A percentile compares a stretch with the other conserved stretches of the same genome.
phyloP scores from a whole-genome alignment of 2,113 vertebrate species.

The Uropsilus gracilis region DNA sequence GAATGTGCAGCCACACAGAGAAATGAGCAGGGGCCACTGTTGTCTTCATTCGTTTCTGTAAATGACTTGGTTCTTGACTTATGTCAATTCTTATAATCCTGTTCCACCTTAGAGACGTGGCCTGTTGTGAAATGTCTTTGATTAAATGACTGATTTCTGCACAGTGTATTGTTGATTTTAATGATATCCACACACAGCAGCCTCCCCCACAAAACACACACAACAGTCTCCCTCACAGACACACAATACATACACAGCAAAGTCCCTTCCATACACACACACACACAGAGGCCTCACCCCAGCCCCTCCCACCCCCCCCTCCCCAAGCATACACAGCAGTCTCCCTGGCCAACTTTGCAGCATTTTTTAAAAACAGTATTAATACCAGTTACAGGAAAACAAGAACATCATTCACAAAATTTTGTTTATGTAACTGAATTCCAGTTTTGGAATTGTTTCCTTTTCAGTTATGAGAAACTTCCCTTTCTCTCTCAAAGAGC shows the following conservation, averaged over 20 bases:
- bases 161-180: not conserved
- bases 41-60: not conserved
- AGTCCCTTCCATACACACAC: not conserved
- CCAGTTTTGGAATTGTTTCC: slow-evolving; percentile 33
- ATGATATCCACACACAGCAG: not conserved
- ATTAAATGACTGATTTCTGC: slow-evolving; percentile 30
- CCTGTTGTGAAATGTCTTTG: slow-evolving; percentile 27
- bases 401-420: slow-evolving; percentile 53
- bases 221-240: too few species aligned
- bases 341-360: not conserved
- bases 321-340: not conserved
- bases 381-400: slow-evolving; percentile 54
- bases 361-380: slow-evolving; percentile 25
- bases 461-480: slow-evolving; percentile 49
- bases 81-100: not conserved
- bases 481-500: slow-evolving; percentile 29
- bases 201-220: not conserved
- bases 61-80: not conserved
- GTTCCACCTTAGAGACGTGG: not conserved
- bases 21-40: not conserved
- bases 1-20: not conserved
- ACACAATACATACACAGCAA: not conserved
- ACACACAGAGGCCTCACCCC: not conserved
- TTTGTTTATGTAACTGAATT: slow-evolving; percentile 53
- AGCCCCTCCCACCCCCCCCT: not conserved